Conservation (phyloP, 1,140 invertebrate genomes). For the Neuroterus valhalla region DNA sequence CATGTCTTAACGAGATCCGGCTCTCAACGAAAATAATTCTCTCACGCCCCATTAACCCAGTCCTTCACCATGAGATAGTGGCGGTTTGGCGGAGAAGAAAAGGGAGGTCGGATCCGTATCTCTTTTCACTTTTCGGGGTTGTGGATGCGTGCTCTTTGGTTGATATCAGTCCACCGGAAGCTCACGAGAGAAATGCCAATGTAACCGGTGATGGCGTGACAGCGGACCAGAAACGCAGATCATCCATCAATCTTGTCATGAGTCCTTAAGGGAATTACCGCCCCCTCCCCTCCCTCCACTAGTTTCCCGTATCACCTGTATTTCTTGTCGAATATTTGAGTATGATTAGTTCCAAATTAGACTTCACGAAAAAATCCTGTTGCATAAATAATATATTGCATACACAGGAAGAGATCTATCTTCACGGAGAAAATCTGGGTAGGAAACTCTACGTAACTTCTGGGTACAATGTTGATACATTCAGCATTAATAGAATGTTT, state of each 20-base stretch:
- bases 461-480: too few species aligned
- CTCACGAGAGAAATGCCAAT: neutral
- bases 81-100: neutral
- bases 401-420: too few species aligned
- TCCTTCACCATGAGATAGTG: conserved; percentile 27
- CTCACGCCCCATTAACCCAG: conserved; percentile 16
- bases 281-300: neutral
- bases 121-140: neutral
- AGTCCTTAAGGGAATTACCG: neutral
- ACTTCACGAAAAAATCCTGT: too few species aligned
- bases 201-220: conserved; percentile 17
- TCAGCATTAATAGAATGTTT: too few species aligned
- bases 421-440: too few species aligned
- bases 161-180: conserved; percentile 12
- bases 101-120: conserved; percentile 15
- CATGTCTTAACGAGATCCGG: conserved; percentile 3
- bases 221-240: conserved; percentile 11
- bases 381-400: too few species aligned
- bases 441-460: too few species aligned
- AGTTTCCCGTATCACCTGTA: neutral
- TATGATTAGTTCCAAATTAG: too few species aligned
- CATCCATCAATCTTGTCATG: conserved; percentile 16
- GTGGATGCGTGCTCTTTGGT: conserved; percentile 17
- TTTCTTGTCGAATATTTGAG: too few species aligned
- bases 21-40: conserved; percentile 29